Base-by-base conservation (phyloP, 92 coral and sea anemone species). In the Meandrina meandrites region DNA sequence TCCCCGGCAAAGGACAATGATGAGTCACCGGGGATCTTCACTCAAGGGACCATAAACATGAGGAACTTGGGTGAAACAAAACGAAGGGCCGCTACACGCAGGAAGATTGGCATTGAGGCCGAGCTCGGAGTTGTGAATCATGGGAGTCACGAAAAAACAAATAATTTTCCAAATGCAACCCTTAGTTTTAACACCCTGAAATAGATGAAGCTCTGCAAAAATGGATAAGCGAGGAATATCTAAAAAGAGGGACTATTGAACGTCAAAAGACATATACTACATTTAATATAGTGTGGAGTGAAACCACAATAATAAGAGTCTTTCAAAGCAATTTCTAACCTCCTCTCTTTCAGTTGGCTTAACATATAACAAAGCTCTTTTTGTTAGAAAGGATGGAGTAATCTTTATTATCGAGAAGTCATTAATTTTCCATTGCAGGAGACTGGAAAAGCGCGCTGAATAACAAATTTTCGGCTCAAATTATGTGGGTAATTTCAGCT, bases 141-240 rank as follows among this genome's bases (percentile, higher is more conserved):
- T 14, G 80, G 71, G 57, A 35, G 3, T 56, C 57, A 58, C 9
- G 56, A 34, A 30, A 48, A 75, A 3, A n/a, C n/a, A n/a, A 56
- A 12, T 31, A 21, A 18, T 8, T 54, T 3, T 10, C 31, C 70
- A 12, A 31, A 21, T 8, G 50, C n/a, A 22, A n/a, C 37, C 37
- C 69, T 84, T 32, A 73, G 56, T 14, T 84, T 73, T 60, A 84
- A 75, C 19, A 27, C 79, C 10, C 72, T 84, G 27, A 31, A 84
- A 57, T 19, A 74, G 50, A 36, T 7, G 28, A 18, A 27, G 35
- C 34, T n/a, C 4, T n/a, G 71, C 2, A 16, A 66, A 0, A 64
- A 10, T 64, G 70, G 0, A 16, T 21, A 15, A 8, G 14, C 14
- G 15, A 3, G n/a, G 9, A 14, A 64, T 64, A 5, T 8, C n/a